Percentiles rank a stretch among this genome's conserved stretches.
phyloP scores from a whole-genome alignment of 23 tunicate species.

The Clavelina lepadiformis region DNA sequence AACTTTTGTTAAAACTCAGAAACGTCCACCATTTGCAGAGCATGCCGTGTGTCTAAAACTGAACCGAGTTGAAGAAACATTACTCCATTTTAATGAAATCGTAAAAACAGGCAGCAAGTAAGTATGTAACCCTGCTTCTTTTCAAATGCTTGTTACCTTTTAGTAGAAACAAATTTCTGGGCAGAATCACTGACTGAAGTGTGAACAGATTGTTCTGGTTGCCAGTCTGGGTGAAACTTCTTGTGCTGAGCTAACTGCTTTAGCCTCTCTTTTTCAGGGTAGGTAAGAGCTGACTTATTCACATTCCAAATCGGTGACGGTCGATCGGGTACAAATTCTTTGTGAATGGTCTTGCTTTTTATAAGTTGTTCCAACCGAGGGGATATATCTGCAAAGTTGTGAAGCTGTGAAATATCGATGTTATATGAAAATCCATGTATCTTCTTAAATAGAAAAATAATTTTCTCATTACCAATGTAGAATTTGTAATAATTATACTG shows the following conservation, averaged over 20 bases:
- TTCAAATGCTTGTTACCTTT: conserved; percentile 50
- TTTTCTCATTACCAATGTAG: no score
- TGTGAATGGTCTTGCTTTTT: conserved; percentile 46
- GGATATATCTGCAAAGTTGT: conserved; percentile 38
- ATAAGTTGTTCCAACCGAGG: conserved; percentile 46
- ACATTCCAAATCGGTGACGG: conserved; percentile 60
- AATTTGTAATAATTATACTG: no score
- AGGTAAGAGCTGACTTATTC: conserved; percentile 26
- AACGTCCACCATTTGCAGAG: no score
- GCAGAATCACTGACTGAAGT: conserved; percentile 31
- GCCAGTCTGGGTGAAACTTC: conserved; percentile 48
- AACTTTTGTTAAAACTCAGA: no score
- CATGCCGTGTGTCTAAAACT: no score
- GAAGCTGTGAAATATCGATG: no score
- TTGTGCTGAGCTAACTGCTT: conserved; percentile 30
- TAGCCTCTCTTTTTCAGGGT: conserved; percentile 38
- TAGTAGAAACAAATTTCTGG: conserved; percentile 26
- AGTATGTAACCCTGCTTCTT: no score
- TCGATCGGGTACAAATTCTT: conserved; percentile 56
- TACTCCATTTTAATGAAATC: no score
- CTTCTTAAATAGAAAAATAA: no score
- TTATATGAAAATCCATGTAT: no score
- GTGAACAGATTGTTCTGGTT: conserved; percentile 42
- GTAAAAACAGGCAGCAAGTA: no score
- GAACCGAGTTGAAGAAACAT: no score